A percentile compares a stretch with the other conserved stretches of the same genome.
Conservation (phyloP, 2,888 invertebrate species). For the Drosophila fungiperda region DNA sequence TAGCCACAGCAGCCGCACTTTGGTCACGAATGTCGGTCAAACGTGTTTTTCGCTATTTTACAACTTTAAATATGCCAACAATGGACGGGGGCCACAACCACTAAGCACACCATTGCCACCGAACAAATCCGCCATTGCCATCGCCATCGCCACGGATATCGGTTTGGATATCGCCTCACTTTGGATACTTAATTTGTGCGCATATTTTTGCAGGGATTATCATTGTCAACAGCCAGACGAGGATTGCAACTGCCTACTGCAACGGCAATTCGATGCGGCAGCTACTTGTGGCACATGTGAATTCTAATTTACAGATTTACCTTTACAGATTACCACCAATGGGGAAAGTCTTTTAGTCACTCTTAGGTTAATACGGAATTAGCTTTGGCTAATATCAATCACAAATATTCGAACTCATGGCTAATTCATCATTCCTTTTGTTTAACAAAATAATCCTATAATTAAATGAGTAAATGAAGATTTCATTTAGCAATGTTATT, state of each 20-base stretch:
- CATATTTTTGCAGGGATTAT: constrained; percentile 79
- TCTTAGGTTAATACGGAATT: constrained; percentile 50
- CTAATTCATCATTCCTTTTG: background rate
- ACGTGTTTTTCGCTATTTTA: constrained; percentile 80
- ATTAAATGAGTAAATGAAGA: background rate
- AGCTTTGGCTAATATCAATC: constrained; percentile 30
- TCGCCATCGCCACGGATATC: constrained; percentile 10
- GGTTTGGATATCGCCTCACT: constrained; percentile 47
- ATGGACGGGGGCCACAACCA: constrained; percentile 50
- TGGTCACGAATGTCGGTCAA: constrained; percentile 80
- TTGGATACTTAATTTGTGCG: constrained; percentile 77
- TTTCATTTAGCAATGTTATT: background rate
- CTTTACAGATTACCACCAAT: constrained; percentile 29
- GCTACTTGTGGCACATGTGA: constrained; percentile 46
- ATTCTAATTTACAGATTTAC: constrained; percentile 58
- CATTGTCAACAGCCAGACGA: constrained; percentile 51
- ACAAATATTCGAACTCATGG: constrained; percentile 9
- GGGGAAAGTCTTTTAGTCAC: constrained; percentile 43
- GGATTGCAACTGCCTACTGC: constrained; percentile 8
- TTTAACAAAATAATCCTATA: background rate
- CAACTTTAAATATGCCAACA: constrained; percentile 81
- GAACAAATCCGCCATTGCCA: constrained; percentile 22
- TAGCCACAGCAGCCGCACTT: constrained; percentile 57
- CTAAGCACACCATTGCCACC: constrained; percentile 17
- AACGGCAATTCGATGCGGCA: constrained; percentile 50